Base-by-base conservation (phyloP, 2,797 vertebrate species). In the Phalloptychus januarius region DNA sequence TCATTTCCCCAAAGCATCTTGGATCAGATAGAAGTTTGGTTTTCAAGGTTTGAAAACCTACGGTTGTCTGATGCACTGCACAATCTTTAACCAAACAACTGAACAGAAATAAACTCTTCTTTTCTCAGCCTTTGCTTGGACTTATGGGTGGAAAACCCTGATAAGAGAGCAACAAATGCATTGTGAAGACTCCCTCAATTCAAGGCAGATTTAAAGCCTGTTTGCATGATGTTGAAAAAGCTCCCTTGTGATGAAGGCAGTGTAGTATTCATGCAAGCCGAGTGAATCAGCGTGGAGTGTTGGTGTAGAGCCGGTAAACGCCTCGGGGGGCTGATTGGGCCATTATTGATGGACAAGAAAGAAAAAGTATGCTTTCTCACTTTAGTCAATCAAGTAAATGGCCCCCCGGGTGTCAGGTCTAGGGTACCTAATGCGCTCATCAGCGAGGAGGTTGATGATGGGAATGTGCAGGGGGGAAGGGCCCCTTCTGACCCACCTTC, bases 381-480 rank as follows among this genome's bases (percentile, higher is more conserved):
- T 92, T 92, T 85, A 93, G 92, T 94, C 93, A 95, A 94, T 95
- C 94, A 95, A 92, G 85, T 92, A 92, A 95, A 95, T 95, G 91
- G 87, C 87, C 89, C 87, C 93, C 92, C 85, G 77, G 86, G 89
- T 93, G 87, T 88, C 83, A 83, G 91, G 92, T 91, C 91, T 78
- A 75, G 83, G 89, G 86, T 88, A 91, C 85, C 92, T 95, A 95
- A 95, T 95, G 87, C 91, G 88, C 91, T 95, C 94, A 94, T 94
- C 94, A 93, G 85, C 81, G 88, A 93, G 83, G 81, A 87, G 88
- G 86, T 45, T 88, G 89, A 91, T 88, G 84, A 89, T 84, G 79
- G 78, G 84, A 87, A 83, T 76, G 83, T 91, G 78, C 71, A 81
- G 72, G 31, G 23, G 67, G 80, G 78, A 89, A 85, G 76, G 79